Conservation (phyloP, 2,888 invertebrate species). For the Deilephila porcellus region DNA sequence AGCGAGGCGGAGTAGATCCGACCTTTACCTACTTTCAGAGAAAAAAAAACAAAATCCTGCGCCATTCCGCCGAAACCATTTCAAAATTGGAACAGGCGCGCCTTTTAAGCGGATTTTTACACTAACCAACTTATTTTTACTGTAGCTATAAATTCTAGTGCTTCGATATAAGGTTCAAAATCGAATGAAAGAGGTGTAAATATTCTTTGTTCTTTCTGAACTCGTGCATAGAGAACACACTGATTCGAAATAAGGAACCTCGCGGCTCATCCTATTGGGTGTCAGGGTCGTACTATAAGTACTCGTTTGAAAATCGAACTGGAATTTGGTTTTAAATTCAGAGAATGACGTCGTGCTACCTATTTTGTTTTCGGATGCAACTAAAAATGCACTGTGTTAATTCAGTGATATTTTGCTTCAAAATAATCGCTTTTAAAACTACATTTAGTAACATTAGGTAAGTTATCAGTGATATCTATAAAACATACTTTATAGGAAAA, state of each 20-base stretch:
- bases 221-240: constrained; percentile 70
- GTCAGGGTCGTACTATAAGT: constrained; percentile 13
- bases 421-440: too few relatives aligned
- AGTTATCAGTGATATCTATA: too few relatives aligned
- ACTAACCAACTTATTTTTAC: constrained; percentile 44
- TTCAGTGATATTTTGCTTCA: too few relatives aligned
- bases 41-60: constrained; percentile 49
- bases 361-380: too few relatives aligned
- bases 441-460: too few relatives aligned
- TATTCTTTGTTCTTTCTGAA: constrained; percentile 47
- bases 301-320: constrained; percentile 8
- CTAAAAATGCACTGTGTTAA: too few relatives aligned
- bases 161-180: constrained; percentile 40
- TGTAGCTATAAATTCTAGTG: constrained; percentile 33
- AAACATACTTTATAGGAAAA: too few relatives aligned
- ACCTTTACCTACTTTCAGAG: constrained; percentile 24
- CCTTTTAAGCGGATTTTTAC: constrained; percentile 73
- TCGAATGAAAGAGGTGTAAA: constrained; percentile 28
- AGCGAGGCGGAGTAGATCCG: constrained; percentile 15
- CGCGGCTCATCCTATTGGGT: constrained; percentile 29
- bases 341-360: too few relatives aligned
- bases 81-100: constrained; percentile 74
- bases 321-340: neutral
- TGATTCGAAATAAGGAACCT: constrained; percentile 71
- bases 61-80: constrained; percentile 70